Conservation (phyloP, 2,888 invertebrate species). For the Odontocolon sp. region DNA sequence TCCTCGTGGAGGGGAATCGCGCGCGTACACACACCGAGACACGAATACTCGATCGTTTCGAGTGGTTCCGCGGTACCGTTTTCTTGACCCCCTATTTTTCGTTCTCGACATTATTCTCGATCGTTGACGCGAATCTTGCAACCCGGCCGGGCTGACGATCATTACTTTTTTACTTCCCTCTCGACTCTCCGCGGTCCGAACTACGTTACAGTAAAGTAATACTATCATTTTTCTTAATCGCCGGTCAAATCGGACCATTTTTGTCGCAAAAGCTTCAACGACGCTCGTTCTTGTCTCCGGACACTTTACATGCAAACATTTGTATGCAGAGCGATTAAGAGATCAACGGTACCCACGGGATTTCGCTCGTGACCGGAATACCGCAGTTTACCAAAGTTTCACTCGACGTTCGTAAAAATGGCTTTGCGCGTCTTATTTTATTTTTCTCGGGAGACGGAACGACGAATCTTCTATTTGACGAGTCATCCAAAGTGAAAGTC, state of each 20-base stretch:
- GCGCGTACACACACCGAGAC: conserved; percentile 6
- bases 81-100: conserved; percentile 35
- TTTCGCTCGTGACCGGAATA: conserved; percentile 37
- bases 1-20: conserved; percentile 18
- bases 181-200: neutral
- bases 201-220: neutral
- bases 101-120: conserved; percentile 46
- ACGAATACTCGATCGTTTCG: conserved; percentile 50
- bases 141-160: neutral
- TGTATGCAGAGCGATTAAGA: no score
- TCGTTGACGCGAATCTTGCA: conserved; percentile 22
- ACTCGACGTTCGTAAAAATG: conserved; percentile 25
- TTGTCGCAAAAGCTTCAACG: no score
- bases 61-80: conserved; percentile 58
- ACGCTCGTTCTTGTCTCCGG: neutral
- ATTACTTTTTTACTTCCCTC: neutral
- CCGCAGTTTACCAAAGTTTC: conserved; percentile 51
- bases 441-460: conserved; percentile 3
- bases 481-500: conserved; percentile 54
- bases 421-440: conserved; percentile 5
- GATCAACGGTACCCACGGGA: conserved; percentile 6
- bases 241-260: neutral
- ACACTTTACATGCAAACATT: no score
- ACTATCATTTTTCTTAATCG: neutral
- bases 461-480: conserved; percentile 1